These are phyloP conservation scores for Ptychadena robeensis DNA, from an alignment of 2,797 vertebrate genomes.

Conservation along the genomic window DNA sequence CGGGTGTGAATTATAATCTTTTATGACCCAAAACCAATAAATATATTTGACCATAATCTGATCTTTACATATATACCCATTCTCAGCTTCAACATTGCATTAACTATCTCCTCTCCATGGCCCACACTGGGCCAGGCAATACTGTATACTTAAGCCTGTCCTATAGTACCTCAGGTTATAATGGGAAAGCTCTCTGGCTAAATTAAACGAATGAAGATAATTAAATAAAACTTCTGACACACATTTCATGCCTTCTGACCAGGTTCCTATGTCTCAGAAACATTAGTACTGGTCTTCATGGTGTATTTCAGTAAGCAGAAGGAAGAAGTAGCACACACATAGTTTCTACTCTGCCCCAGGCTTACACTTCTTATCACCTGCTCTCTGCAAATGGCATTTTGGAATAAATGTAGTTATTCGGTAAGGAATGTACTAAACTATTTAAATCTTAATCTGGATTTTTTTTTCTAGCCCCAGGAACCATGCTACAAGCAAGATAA, in stretches of 20 bases:
- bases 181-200: too few relatives aligned
- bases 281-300: not conserved
- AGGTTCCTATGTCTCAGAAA: not conserved
- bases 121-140: too few relatives aligned
- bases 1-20: too few relatives aligned
- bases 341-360: slow-evolving; percentile 19
- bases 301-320: not conserved
- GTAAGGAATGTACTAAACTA: slow-evolving; percentile 55
- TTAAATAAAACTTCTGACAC: too few relatives aligned
- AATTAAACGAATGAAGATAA: too few relatives aligned
- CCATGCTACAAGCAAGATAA: slow-evolving; percentile 1
- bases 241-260: not conserved
- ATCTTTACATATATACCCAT: too few relatives aligned
- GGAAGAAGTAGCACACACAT: not conserved
- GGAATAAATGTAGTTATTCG: slow-evolving; percentile 30
- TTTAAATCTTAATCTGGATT: slow-evolving; percentile 42
- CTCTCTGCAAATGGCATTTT: slow-evolving; percentile 33
- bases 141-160: too few relatives aligned
- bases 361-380: slow-evolving; percentile 46
- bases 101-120: too few relatives aligned
- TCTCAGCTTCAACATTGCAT: too few relatives aligned
- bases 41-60: too few relatives aligned
- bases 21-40: too few relatives aligned
- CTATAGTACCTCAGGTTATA: too few relatives aligned
- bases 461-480: slow-evolving; percentile 35